A percentile compares a stretch with the other conserved stretches of the same genome.
These are phyloP conservation scores for Echiichthys vipera DNA, from an alignment of 2,797 vertebrate species.

Conservation along the genomic window DNA sequence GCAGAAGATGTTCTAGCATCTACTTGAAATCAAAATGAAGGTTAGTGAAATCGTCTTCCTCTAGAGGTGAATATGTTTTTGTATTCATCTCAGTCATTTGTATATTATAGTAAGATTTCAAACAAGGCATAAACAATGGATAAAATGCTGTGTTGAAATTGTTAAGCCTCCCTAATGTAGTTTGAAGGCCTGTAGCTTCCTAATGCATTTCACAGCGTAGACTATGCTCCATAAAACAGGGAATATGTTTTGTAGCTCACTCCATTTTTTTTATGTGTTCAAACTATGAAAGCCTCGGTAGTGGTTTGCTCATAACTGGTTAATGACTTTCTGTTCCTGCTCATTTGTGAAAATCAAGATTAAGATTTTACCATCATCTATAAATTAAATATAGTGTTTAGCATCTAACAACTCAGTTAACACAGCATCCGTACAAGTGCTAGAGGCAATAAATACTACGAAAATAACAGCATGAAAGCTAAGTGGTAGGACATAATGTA, in stretches of 20 bases:
- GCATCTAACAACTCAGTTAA: conserved; percentile 49
- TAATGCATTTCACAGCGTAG: conserved; percentile 13
- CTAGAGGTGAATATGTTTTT: conserved; percentile 1
- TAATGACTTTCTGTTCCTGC: not conserved
- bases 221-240: conserved; percentile 9
- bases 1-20: not conserved
- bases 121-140: not conserved
- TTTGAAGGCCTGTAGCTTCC: conserved; percentile 3
- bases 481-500: conserved; percentile 71
- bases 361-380: conserved; percentile 27
- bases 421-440: conserved; percentile 44
- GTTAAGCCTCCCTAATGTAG: conserved; percentile 5
- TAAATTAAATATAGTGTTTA: conserved; percentile 47
- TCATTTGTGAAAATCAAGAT: conserved; percentile 25
- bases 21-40: not conserved
- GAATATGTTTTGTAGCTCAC: conserved; percentile 1
- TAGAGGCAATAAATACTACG: conserved; percentile 62
- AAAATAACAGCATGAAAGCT: conserved; percentile 63
- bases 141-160: conserved; percentile 8
- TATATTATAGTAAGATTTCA: not conserved
- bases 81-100: not conserved
- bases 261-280: conserved; percentile 3
- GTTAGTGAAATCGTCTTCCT: not conserved
- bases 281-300: not conserved
- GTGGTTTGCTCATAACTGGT: conserved; percentile 3